phyloP scores from a whole-genome alignment of 2,797 vertebrate genomes.

The Yasuhikotakia modesta region DNA sequence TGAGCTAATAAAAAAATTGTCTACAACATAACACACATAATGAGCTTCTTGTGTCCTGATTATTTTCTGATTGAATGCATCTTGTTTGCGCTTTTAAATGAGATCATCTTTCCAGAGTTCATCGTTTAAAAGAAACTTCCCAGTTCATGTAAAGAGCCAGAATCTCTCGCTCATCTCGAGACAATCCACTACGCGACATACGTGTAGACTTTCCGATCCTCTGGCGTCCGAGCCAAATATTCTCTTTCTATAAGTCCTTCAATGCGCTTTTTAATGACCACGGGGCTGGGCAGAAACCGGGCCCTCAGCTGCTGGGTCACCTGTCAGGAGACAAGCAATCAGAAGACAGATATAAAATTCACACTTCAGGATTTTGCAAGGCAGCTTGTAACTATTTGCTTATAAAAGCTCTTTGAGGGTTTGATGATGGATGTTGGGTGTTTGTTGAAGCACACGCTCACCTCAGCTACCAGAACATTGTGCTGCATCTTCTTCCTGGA shows the following conservation, averaged over 20 bases:
- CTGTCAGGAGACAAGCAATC: constrained; percentile 71
- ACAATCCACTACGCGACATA: constrained; percentile 90
- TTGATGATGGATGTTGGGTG: too few species aligned
- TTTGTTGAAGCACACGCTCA: too few species aligned
- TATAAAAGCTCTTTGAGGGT: too few species aligned
- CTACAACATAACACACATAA: constrained; percentile 88
- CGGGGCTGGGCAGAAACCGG: constrained; percentile 96
- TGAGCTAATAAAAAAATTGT: constrained; percentile 84
- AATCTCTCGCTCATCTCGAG: constrained; percentile 59
- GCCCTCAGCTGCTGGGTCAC: constrained; percentile 96
- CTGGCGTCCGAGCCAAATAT: constrained; percentile 97
- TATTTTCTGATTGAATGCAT: constrained; percentile 62
- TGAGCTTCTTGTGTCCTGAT: constrained; percentile 68
- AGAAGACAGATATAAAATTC: too few species aligned
- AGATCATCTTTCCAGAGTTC: constrained; percentile 71
- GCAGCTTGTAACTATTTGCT: too few species aligned
- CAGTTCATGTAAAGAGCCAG: constrained; percentile 93
- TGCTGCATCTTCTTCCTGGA: constrained; percentile 99
- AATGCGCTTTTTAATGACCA: constrained; percentile 99
- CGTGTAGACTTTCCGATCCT: constrained; percentile 99
- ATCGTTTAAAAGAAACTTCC: constrained; percentile 80
- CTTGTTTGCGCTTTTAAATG: constrained; percentile 53
- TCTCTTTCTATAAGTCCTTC: constrained; percentile 99
- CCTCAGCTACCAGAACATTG: constrained; percentile 98
- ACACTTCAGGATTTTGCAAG: too few species aligned